Conservation (phyloP, 2,797 vertebrate species). For the Semaprochilodus insignis region DNA sequence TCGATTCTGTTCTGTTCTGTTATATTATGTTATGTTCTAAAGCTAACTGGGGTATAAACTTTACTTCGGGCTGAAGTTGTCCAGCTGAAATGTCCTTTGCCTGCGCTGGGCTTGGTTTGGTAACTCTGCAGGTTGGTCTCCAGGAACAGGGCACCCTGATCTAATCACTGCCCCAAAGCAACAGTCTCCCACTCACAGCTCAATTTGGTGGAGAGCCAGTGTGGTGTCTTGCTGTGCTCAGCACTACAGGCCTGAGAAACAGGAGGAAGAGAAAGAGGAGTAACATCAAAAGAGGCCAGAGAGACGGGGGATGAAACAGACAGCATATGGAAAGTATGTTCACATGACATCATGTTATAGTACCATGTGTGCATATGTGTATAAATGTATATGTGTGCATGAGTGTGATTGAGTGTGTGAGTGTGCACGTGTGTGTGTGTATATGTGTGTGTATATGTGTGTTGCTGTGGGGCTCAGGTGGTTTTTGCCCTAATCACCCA, state of each 20-base stretch:
- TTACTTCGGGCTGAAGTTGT: background rate
- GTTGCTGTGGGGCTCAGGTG: conserved; percentile 54
- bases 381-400: background rate
- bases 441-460: conserved; percentile 22
- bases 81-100: background rate
- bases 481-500: conserved; percentile 54
- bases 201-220: background rate
- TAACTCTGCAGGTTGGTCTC: conserved; percentile 15
- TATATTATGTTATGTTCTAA: too few species aligned
- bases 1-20: too few species aligned
- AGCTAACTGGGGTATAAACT: background rate
- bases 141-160: conserved; percentile 21
- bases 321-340: background rate
- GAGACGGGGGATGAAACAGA: background rate
- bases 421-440: conserved; percentile 27
- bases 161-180: conserved; percentile 4
- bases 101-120: background rate
- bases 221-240: conserved; percentile 1
- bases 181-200: background rate
- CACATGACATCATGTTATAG: background rate
- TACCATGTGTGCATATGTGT: background rate
- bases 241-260: background rate
- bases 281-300: background rate
- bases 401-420: conserved; percentile 1
- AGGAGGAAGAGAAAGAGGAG: background rate